Conservation (phyloP, 2,888 invertebrate genomes). For the Sepioteuthis lessoniana region DNA sequence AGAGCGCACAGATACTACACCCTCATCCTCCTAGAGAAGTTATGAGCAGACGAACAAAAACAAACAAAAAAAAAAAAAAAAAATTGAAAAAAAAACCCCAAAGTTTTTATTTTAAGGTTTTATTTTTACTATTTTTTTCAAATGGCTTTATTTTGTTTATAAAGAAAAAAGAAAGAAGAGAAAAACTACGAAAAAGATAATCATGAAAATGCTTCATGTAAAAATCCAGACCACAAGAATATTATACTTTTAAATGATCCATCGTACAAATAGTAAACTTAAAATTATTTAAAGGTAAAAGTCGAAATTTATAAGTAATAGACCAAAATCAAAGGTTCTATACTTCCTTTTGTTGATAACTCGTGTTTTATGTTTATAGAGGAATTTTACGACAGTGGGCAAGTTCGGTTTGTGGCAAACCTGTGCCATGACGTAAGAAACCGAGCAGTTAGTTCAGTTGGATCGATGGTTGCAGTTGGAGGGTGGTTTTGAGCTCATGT, state of each 20-base stretch:
- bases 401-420: not conserved
- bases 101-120: no score
- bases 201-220: not conserved
- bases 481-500: not conserved
- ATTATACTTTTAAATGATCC: no score
- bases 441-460: not conserved
- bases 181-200: not conserved
- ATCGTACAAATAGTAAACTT: no score
- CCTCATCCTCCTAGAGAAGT: no score
- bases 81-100: no score
- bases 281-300: not conserved
- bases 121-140: no score
- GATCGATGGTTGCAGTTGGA: not conserved
- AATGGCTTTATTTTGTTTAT: no score
- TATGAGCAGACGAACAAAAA: no score
- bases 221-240: not conserved
- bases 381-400: not conserved
- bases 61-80: no score
- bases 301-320: not conserved
- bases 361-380: not conserved
- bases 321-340: not conserved
- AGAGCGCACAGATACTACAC: no score
- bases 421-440: not conserved
- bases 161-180: no score
- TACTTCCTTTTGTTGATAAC: not conserved